Evolutionary conservation across 2,113 vertebrate species (phyloP).

Genomic region (Zapornia atra): DNA sequence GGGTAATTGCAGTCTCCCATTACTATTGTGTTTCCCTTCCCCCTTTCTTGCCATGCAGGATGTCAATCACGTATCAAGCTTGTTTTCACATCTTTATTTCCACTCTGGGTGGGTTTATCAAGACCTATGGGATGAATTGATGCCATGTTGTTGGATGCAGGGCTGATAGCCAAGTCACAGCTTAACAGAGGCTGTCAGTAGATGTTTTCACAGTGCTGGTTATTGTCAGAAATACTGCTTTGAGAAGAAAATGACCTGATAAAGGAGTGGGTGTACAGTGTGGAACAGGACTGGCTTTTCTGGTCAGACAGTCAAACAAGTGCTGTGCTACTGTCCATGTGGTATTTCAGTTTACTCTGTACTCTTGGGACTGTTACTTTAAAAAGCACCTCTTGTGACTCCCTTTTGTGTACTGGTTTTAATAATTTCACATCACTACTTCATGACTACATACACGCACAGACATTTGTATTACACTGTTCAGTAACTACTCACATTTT

Average conservation of each 20-base stretch:
- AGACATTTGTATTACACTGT: background rate
- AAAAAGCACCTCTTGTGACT: background rate
- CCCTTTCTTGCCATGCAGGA: background rate
- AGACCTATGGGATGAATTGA: background rate
- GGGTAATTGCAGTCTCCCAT: background rate
- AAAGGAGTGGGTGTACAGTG: background rate
- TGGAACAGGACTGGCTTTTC: background rate
- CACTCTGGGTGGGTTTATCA: background rate
- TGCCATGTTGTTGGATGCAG: background rate
- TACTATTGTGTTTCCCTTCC: background rate
- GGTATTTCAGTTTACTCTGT: background rate
- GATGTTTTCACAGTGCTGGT: background rate
- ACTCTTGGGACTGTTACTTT: background rate
- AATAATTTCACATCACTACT: background rate
- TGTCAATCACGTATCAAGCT: background rate
- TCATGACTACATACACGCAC: background rate
- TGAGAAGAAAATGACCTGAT: background rate
- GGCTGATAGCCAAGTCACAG: background rate
- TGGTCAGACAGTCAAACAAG: background rate
- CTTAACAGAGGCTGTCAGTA: background rate
- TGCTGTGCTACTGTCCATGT: background rate
- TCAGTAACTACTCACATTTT: fast-evolving
- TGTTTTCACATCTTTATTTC: background rate
- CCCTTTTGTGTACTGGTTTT: background rate
- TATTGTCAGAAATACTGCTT: background rate